Evolutionary conservation across 2,888 invertebrate species (phyloP).

Genomic region (Podotricha telesiphe): DNA sequence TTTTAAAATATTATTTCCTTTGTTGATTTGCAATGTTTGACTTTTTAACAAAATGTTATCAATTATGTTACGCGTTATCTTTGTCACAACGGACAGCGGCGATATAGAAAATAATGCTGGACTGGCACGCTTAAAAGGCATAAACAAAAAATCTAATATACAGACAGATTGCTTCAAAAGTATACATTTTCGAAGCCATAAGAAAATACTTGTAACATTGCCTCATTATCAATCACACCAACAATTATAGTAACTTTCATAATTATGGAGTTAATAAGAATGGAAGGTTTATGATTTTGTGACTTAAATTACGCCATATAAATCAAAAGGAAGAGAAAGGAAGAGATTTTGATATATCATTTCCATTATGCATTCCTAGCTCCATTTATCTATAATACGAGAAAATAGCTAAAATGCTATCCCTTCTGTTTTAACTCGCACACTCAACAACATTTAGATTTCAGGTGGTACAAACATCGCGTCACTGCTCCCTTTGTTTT

Average conservation of each 20-base stretch:
- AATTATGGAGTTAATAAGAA: neutral
- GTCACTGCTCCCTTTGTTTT: constrained; percentile 59
- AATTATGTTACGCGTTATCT: neutral
- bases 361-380: too few relatives aligned
- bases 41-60: too few relatives aligned
- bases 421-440: neutral
- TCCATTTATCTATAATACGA: neutral
- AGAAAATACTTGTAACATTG: neutral
- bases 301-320: neutral
- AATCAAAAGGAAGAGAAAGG: neutral
- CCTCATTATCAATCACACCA: neutral
- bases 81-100: neutral
- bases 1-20: too few relatives aligned
- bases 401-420: neutral
- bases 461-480: constrained; percentile 2
- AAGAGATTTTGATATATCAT: too few relatives aligned
- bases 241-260: neutral
- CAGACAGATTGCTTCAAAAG: neutral
- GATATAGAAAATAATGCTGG: neutral
- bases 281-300: neutral
- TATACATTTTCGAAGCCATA: neutral
- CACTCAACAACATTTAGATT: neutral
- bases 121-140: neutral
- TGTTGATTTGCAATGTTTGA: neutral
- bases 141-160: neutral